Evolutionary conservation across 2,113 vertebrate genomes (phyloP), one percentile per base, ranked within the genome.

Genomic region (Xiphorhynchus elegans): DNA sequence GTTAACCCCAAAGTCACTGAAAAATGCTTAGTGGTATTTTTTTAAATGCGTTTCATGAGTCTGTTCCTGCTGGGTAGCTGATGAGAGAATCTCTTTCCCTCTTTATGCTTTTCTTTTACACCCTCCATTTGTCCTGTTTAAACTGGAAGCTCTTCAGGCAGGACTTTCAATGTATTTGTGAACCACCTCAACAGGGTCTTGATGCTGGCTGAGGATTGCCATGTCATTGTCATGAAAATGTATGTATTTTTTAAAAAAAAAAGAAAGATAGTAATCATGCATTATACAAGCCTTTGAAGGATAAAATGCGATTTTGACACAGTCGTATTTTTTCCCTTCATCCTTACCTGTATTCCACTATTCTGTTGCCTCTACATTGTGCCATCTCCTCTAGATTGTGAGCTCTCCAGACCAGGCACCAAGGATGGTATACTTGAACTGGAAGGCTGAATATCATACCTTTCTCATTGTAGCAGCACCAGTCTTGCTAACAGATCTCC

Each of bases 361-460:
- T 83, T 82, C 26, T 78, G 19, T 84, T 92, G 24, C 49, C 35
- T 66, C 2, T 23, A 33, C 73, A 16, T 35, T 73, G 72, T 35
- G 35, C 60, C 8, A 3, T 17, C 19, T 69, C 35, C 26, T 59
- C 25, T 89, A 94, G 93, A 92, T 23, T 96, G 92, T 96, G 74
- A 96, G 95, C 95, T 97, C 96, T 84, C n/a, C 52, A 67, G 93
- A 96, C 93, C 95, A 96, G 96, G 85, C 40, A 53, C 39, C 14
- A 18, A 39, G 39, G 18, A 23, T 3, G 14, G 25, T 21, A 9
- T 17, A 19, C 67, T 66, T 13, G 3, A 2, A 0, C 20, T 1
- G 0, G 18, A 31, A 56, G 24, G 11, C 8, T 69, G 44, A 62
- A 68, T 82, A 60, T 66, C 7, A 6, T 56, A 46, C 50, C 23